These are phyloP conservation scores for Nasonia giraulti DNA, from an alignment of 1,140 invertebrate species.

Conservation along the genomic window DNA sequence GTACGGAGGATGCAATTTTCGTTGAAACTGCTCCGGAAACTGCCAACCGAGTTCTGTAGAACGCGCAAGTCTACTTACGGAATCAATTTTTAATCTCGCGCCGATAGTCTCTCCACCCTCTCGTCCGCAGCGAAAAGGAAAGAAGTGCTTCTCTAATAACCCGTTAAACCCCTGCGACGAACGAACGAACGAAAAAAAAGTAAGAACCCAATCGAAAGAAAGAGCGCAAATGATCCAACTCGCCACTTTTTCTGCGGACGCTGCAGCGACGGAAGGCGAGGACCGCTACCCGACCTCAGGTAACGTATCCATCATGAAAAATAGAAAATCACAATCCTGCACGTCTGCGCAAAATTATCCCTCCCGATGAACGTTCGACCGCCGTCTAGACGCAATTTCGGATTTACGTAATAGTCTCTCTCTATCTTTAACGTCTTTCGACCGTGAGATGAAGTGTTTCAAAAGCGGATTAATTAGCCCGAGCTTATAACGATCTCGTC, in stretches of 20 bases:
- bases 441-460: constrained; percentile 54
- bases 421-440: constrained; percentile 49
- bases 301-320: constrained; percentile 57
- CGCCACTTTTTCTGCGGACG: constrained; percentile 54
- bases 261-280: constrained; percentile 71
- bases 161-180: background rate
- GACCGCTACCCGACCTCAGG: constrained; percentile 72
- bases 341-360: constrained; percentile 10
- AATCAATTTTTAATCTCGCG: no score
- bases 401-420: constrained; percentile 33
- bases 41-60: no score
- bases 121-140: background rate
- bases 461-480: constrained; percentile 69
- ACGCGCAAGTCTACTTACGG: no score
- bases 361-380: constrained; percentile 43
- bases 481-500: constrained; percentile 9
- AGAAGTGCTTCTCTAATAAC: constrained; percentile 33
- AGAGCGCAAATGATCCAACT: constrained; percentile 30
- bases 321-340: no score
- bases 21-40: no score
- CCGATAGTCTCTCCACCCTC: background rate
- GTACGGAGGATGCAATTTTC: background rate
- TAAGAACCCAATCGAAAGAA: constrained; percentile 23
- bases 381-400: constrained; percentile 52
- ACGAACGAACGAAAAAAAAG: background rate